These are phyloP conservation scores for Cyrtodaria siliqua DNA, from an alignment of 2,888 invertebrate genomes.

Conservation along the genomic window DNA sequence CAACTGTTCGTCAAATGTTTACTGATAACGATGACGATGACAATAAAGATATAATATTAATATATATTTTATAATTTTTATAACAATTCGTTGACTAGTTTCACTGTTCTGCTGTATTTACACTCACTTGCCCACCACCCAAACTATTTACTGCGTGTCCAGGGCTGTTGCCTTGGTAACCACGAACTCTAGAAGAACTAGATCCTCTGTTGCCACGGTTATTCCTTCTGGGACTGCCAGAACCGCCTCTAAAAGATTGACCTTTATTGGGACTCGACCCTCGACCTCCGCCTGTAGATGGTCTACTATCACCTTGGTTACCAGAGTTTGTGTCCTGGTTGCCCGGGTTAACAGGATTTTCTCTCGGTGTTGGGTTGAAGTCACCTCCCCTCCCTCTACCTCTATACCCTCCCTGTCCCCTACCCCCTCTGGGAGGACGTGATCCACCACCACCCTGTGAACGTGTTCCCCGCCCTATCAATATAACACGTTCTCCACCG, in stretches of 20 bases:
- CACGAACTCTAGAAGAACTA: not conserved
- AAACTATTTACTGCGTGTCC: not conserved
- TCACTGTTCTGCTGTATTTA: too few relatives aligned
- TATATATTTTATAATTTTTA: too few relatives aligned
- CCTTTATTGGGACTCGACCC: conserved; percentile 1
- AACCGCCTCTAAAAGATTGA: conserved; percentile 1
- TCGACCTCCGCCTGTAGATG: not conserved
- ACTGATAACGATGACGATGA: too few relatives aligned
- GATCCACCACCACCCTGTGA: conserved; percentile 35
- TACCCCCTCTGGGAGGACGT: conserved; percentile 30
- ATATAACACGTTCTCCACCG: conserved; percentile 57
- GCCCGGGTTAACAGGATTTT: not conserved
- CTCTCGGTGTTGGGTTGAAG: not conserved
- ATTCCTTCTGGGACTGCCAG: conserved; percentile 18
- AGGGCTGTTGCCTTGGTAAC: not conserved
- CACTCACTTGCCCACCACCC: too few relatives aligned
- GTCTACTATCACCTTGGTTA: not conserved
- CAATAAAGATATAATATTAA: too few relatives aligned
- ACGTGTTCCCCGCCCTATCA: conserved; percentile 55
- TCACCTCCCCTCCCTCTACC: conserved; percentile 8
- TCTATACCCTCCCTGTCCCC: conserved; percentile 11
- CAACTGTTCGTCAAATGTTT: too few relatives aligned
- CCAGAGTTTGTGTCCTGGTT: not conserved
- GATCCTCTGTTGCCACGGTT: not conserved
- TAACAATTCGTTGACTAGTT: too few relatives aligned